These are phyloP conservation scores for Heterotis niloticus DNA, from an alignment of 2,113 vertebrate genomes.

Conservation along the genomic window DNA sequence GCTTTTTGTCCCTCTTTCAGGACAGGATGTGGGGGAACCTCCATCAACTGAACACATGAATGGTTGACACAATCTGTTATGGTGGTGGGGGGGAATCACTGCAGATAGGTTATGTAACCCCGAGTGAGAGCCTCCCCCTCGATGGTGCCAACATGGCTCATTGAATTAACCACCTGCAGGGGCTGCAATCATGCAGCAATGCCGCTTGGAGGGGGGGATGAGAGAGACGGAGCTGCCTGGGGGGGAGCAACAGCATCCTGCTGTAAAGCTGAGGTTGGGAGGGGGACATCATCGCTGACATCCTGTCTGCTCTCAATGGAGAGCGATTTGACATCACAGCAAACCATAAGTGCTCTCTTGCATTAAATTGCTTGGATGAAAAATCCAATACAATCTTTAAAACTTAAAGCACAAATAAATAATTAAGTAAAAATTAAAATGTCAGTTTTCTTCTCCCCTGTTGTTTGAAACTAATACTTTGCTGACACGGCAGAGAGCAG, in stretches of 20 bases:
- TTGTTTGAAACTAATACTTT: not conserved
- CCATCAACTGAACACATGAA: not conserved
- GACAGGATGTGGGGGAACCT: not conserved
- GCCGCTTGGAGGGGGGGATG: constrained; percentile 23
- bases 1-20: not conserved
- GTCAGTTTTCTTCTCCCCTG: not conserved
- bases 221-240: constrained; percentile 51
- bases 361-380: not conserved
- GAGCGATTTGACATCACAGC: not conserved
- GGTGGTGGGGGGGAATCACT: constrained; percentile 22
- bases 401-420: not conserved
- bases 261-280: constrained; percentile 42
- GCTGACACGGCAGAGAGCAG: not conserved
- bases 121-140: constrained; percentile 17
- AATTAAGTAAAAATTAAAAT: no score
- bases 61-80: constrained; percentile 22
- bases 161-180: constrained; percentile 41
- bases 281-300: constrained; percentile 37
- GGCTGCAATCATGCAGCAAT: constrained; percentile 19
- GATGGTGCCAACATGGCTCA: constrained; percentile 26
- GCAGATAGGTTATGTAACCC: constrained; percentile 42
- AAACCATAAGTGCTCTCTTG: not conserved
- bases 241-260: constrained; percentile 55
- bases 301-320: constrained; percentile 21
- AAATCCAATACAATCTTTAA: not conserved